phyloP scores from a whole-genome alignment of 1,140 invertebrate genomes.

The Dolichoris vasculosae region DNA sequence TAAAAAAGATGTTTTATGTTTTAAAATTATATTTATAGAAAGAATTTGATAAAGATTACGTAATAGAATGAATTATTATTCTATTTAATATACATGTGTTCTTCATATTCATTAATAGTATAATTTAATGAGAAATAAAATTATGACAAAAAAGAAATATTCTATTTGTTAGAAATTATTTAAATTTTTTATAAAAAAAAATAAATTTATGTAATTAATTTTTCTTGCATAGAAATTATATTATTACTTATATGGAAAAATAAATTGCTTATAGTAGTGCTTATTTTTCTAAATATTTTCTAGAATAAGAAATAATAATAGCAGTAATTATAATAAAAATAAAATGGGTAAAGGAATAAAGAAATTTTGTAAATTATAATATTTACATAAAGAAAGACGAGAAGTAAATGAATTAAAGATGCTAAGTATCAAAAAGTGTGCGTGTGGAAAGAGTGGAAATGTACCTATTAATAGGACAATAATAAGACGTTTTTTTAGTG shows the following conservation, averaged over 20 bases:
- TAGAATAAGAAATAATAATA: no score
- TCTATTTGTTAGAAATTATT: no score
- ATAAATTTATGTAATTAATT: no score
- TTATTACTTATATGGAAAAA: no score
- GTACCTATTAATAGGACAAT: neutral
- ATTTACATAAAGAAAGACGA: neutral
- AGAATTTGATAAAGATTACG: neutral
- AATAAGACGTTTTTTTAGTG: slow-evolving; percentile 22
- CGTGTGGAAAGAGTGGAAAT: slow-evolving; percentile 22
- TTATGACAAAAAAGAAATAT: no score
- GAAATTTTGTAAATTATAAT: neutral
- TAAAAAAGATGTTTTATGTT: neutral
- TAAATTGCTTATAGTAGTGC: no score
- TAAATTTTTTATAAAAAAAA: no score
- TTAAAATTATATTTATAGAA: neutral
- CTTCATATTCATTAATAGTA: no score
- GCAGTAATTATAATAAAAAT: no score
- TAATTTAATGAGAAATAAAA: no score
- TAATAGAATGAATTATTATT: neutral
- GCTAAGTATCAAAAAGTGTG: neutral
- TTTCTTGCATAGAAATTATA: no score
- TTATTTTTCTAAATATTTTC: no score
- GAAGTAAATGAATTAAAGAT: neutral
- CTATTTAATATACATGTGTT: neutral
- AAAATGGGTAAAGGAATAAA: neutral